Evolutionary conservation across 1,140 invertebrate species (phyloP).

Genomic region (Gyrodactylus bullatarudis): DNA sequence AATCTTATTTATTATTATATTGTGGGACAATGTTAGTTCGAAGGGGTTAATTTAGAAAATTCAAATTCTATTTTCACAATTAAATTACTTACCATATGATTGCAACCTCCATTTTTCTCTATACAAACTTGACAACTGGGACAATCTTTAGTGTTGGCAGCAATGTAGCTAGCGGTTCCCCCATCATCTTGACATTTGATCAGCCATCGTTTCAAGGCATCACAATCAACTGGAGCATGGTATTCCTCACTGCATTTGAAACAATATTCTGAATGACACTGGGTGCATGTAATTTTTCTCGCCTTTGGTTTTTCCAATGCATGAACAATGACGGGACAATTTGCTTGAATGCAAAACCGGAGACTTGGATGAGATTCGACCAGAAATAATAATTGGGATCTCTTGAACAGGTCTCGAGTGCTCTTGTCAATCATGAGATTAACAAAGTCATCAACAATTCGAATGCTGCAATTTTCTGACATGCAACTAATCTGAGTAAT

Average conservation of each 20-base stretch:
- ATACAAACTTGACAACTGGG: constrained; percentile 96
- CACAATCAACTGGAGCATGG: constrained; percentile 83
- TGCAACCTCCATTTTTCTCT: constrained; percentile 95
- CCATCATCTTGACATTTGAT: constrained; percentile 96
- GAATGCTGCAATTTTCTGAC: background rate
- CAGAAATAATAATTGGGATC: constrained; percentile 7
- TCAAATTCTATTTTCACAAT: too few relatives aligned
- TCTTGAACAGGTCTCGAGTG: background rate
- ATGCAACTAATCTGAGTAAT: background rate
- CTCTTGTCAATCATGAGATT: background rate
- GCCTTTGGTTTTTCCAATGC: constrained; percentile 34
- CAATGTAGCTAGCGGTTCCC: constrained; percentile 94
- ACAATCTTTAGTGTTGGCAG: constrained; percentile 84
- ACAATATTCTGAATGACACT: constrained; percentile 45
- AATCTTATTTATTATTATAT: too few relatives aligned
- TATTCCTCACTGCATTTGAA: constrained; percentile 75
- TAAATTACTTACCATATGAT: constrained; percentile 62
- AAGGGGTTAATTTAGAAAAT: too few relatives aligned
- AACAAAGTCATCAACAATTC: background rate
- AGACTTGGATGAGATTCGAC: constrained; percentile 19
- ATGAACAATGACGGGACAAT: constrained; percentile 51
- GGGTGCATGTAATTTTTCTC: constrained; percentile 39
- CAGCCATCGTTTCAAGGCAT: constrained; percentile 75
- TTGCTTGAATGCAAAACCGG: constrained; percentile 63
- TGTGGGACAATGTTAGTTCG: too few relatives aligned